Conservation (phyloP, 1,140 invertebrate species). For the Habropoda laboriosa region DNA sequence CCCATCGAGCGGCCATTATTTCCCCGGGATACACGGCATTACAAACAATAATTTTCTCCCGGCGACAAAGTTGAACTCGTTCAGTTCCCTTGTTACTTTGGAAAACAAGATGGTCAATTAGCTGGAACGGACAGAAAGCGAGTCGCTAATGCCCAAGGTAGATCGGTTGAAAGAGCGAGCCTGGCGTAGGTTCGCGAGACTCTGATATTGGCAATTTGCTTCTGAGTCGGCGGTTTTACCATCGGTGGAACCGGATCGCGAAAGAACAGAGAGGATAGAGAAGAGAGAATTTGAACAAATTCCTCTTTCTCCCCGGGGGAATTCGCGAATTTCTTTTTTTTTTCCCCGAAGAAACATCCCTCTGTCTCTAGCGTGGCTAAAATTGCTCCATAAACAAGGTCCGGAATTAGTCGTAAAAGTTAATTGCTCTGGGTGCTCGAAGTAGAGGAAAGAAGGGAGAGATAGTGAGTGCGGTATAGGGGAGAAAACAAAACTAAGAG, state of each 20-base stretch:
- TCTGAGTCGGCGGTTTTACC: neutral
- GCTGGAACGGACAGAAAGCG: neutral
- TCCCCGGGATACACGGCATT: neutral
- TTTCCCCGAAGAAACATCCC: too few species aligned
- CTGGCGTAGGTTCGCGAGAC: neutral
- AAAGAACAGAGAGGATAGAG: neutral
- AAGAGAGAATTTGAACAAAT: neutral
- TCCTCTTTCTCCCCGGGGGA: too few species aligned
- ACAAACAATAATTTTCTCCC: neutral
- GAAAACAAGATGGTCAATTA: constrained; percentile 23
- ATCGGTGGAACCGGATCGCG: neutral
- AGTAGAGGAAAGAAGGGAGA: neutral
- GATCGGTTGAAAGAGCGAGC: neutral
- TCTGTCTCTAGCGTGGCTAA: neutral
- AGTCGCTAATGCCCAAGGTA: neutral
- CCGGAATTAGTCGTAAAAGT: neutral
- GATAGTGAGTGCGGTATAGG: too few species aligned
- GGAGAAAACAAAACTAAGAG: neutral
- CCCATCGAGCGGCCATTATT: neutral
- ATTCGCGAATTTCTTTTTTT: neutral
- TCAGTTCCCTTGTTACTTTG: neutral
- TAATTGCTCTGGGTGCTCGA: neutral
- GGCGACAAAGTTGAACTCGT: neutral
- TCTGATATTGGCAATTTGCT: constrained; percentile 2
- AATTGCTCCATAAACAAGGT: neutral